phyloP scores from a whole-genome alignment of 2,888 invertebrate species.

The Lithophane leautieri region DNA sequence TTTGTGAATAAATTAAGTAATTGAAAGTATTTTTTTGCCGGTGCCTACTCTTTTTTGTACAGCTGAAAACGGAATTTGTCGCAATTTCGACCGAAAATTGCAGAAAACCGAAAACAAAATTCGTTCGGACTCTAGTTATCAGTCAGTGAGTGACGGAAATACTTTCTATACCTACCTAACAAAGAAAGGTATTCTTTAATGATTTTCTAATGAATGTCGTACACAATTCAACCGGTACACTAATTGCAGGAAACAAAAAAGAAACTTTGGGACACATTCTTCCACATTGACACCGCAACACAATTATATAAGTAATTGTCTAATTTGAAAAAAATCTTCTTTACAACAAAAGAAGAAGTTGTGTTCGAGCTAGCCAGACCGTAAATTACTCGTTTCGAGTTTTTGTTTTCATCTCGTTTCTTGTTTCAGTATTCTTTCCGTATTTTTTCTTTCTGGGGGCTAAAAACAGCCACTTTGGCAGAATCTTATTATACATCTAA shows the following conservation, averaged over 20 bases:
- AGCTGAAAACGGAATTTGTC: too few relatives aligned
- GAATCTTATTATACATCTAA: too few relatives aligned
- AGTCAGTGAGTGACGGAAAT: not conserved
- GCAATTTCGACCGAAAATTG: too few relatives aligned
- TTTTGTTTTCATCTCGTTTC: slow-evolving; percentile 5
- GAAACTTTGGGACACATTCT: slow-evolving; percentile 10
- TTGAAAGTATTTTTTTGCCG: too few relatives aligned
- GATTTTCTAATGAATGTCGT: slow-evolving; percentile 21
- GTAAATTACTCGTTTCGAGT: not conserved
- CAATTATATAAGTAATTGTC: slow-evolving; percentile 35
- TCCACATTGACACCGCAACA: slow-evolving; percentile 1
- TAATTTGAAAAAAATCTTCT: slow-evolving; percentile 40
- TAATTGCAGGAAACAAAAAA: slow-evolving; percentile 38
- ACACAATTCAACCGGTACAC: slow-evolving; percentile 12
- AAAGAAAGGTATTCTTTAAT: not conserved
- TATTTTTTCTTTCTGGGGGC: not conserved
- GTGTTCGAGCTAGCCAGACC: not conserved
- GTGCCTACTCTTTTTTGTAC: too few relatives aligned
- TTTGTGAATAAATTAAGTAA: too few relatives aligned
- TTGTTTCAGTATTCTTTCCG: slow-evolving; percentile 3
- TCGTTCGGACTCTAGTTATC: not conserved
- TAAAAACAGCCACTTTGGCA: too few relatives aligned
- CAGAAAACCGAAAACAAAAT: too few relatives aligned
- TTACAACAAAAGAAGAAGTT: slow-evolving; percentile 20
- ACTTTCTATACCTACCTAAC: not conserved